phyloP scores from a whole-genome alignment of 1,140 invertebrate species.

The Drosophila oshimai region DNA sequence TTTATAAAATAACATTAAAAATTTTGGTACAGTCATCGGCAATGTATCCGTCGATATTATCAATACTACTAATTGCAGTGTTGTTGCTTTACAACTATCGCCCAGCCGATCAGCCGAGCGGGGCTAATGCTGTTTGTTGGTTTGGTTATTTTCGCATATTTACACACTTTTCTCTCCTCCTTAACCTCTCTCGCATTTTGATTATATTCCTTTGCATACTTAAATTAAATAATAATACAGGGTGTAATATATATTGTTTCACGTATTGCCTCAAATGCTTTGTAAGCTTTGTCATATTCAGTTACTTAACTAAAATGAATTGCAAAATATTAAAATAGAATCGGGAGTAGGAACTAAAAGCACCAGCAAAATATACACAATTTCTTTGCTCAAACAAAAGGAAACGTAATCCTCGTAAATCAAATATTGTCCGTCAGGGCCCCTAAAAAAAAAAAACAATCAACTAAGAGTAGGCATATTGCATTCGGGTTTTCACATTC shows the following conservation, averaged over 20 bases:
- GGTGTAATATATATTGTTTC: conserved; percentile 25
- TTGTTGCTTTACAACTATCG: conserved; percentile 14
- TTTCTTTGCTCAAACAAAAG: conserved; percentile 13
- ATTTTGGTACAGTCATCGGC: conserved; percentile 81
- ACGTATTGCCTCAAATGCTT: conserved; percentile 78
- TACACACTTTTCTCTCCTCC: conserved; percentile 33
- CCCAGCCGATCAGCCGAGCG: background rate
- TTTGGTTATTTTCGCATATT: conserved; percentile 54
- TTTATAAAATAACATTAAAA: conserved; percentile 71
- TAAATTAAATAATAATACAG: conserved; percentile 43
- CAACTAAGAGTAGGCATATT: conserved; percentile 50
- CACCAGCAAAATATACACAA: conserved; percentile 66
- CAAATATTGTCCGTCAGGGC: conserved; percentile 38
- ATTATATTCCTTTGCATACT: conserved; percentile 46
- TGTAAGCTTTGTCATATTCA: conserved; percentile 78
- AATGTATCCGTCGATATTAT: conserved; percentile 22
- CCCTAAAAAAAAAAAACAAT: conserved; percentile 23
- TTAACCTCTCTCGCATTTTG: conserved; percentile 21
- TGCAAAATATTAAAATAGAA: conserved; percentile 44
- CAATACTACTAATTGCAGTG: conserved; percentile 33
- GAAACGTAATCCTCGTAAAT: conserved; percentile 8
- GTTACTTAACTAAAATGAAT: conserved; percentile 62
- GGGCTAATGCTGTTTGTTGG: conserved; percentile 51
- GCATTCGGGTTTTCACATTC: conserved; percentile 58
- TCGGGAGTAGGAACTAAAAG: conserved; percentile 73